These are phyloP conservation scores for Cotesia glomerata DNA, from an alignment of 1,140 invertebrate species.

Conservation along the genomic window DNA sequence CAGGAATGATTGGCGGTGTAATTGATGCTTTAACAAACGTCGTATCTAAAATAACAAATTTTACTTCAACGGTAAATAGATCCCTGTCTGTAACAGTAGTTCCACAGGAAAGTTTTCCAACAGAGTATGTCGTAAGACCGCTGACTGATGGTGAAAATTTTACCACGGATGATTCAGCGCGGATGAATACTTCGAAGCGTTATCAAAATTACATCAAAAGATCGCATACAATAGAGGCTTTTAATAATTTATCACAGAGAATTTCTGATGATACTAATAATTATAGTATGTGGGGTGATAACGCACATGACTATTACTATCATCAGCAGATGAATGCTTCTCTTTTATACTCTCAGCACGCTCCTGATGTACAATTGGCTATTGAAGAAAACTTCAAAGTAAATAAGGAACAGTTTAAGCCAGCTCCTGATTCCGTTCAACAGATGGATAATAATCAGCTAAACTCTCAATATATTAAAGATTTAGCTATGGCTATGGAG, in stretches of 20 bases:
- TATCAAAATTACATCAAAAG: neutral
- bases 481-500: neutral
- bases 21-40: slow-evolving; percentile 36
- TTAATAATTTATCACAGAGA: neutral
- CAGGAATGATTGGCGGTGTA: slow-evolving; percentile 25
- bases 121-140: slow-evolving; percentile 39
- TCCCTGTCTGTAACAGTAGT: slow-evolving; percentile 47
- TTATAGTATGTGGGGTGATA: too few species aligned
- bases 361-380: slow-evolving; percentile 11
- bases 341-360: too few species aligned
- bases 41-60: slow-evolving; percentile 35
- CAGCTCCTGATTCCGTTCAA: neutral
- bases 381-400: slow-evolving; percentile 13
- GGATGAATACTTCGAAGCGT: slow-evolving; percentile 4
- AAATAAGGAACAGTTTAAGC: neutral
- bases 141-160: slow-evolving; percentile 28
- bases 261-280: neutral
- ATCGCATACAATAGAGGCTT: neutral
- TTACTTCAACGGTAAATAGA: slow-evolving; percentile 38
- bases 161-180: slow-evolving; percentile 23
- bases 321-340: too few species aligned
- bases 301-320: too few species aligned
- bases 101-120: slow-evolving; percentile 39
- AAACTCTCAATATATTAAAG: too few species aligned
- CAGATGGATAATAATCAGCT: slow-evolving; percentile 2